These are phyloP conservation scores for Diadophis punctatus DNA, from an alignment of 2,113 vertebrate species.

Conservation along the genomic window DNA sequence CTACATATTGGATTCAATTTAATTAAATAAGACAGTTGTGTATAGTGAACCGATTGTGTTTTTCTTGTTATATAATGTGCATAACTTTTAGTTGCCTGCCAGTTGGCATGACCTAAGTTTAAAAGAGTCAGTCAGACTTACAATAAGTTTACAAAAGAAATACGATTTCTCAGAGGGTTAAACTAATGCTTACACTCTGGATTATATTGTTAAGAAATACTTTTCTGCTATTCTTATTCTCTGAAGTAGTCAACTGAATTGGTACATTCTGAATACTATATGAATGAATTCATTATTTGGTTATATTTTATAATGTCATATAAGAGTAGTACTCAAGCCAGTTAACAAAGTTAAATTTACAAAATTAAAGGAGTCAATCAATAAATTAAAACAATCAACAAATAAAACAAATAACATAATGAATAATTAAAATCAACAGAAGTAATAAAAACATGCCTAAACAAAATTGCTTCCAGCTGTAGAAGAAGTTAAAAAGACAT, in stretches of 20 bases:
- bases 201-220: background rate
- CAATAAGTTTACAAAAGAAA: background rate
- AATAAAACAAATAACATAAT: background rate
- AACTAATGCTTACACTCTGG: background rate
- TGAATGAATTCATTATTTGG: background rate
- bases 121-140: background rate
- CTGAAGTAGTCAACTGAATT: background rate
- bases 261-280: background rate
- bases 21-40: background rate
- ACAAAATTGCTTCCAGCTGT: background rate
- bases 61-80: background rate
- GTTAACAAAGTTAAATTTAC: background rate
- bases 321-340: background rate
- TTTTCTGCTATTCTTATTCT: background rate
- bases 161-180: background rate
- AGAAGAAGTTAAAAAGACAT: too few species aligned
- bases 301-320: background rate
- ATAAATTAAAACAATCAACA: background rate
- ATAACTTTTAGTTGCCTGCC: background rate
- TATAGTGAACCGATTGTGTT: background rate
- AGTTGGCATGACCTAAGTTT: background rate
- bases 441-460: background rate
- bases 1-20: background rate
- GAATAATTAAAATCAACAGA: background rate
- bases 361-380: background rate